A percentile compares a stretch with the other conserved stretches of the same genome.
phyloP scores from a whole-genome alignment of 2,888 invertebrate species.

The Bibio marci region DNA sequence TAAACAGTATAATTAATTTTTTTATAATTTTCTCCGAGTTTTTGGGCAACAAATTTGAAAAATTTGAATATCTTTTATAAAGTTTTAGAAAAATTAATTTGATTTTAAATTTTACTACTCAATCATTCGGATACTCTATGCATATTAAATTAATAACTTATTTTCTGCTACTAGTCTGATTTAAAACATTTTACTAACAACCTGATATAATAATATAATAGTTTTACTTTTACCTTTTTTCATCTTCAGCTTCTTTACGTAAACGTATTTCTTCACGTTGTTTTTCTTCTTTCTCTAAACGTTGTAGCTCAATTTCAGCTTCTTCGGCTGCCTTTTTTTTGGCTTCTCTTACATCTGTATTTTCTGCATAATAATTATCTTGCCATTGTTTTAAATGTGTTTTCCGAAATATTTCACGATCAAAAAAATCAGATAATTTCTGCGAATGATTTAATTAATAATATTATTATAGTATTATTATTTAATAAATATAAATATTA shows the following conservation, averaged over 20 bases:
- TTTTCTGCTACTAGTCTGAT: too few relatives aligned
- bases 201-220: background rate
- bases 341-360: conserved; percentile 25
- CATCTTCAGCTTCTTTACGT: conserved; percentile 16
- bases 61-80: too few relatives aligned
- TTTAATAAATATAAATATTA: too few relatives aligned
- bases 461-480: too few relatives aligned
- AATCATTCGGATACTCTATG: too few relatives aligned
- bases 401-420: conserved; percentile 36
- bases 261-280: conserved; percentile 26
- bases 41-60: too few relatives aligned
- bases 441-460: conserved; percentile 11
- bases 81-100: too few relatives aligned
- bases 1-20: too few relatives aligned
- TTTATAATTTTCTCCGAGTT: too few relatives aligned
- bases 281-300: conserved; percentile 18
- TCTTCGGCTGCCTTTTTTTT: conserved; percentile 27
- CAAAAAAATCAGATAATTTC: conserved; percentile 30
- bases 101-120: too few relatives aligned
- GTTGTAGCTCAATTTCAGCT: conserved; percentile 33
- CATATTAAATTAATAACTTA: too few relatives aligned
- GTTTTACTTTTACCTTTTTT: conserved; percentile 8
- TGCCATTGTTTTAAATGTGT: conserved; percentile 40
- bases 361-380: conserved; percentile 34
- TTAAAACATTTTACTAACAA: too few relatives aligned